Conservation (phyloP, 2,888 invertebrate species). For the Steinernema scapterisci region DNA sequence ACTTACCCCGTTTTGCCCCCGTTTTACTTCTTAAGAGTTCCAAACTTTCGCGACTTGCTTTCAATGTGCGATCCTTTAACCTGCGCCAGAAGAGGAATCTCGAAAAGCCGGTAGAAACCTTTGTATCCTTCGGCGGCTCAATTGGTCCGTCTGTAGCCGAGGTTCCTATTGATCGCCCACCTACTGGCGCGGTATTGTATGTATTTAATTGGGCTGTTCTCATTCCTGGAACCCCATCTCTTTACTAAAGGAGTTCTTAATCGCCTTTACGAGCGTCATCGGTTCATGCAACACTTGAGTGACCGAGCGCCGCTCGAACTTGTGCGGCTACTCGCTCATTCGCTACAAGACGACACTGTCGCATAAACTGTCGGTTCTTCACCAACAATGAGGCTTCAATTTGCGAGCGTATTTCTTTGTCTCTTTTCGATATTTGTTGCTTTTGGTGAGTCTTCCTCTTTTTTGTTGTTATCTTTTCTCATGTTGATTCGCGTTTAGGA, state of each 20-base stretch:
- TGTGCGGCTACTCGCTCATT: background rate
- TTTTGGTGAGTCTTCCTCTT: background rate
- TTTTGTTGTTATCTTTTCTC: background rate
- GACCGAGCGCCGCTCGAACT: slow-evolving; percentile 5
- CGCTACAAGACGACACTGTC: background rate
- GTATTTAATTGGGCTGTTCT: slow-evolving; percentile 11
- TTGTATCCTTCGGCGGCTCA: too few species aligned
- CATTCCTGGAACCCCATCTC: background rate
- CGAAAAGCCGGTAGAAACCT: too few species aligned
- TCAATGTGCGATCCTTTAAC: too few species aligned
- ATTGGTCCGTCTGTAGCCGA: background rate
- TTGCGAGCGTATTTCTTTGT: background rate
- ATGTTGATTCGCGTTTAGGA: background rate
- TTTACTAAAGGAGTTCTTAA: slow-evolving; percentile 19
- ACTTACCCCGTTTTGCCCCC: too few species aligned
- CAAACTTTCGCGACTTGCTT: too few species aligned
- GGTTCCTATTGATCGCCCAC: background rate
- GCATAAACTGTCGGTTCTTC: background rate
- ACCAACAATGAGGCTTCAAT: background rate
- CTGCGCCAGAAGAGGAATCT: too few species aligned
- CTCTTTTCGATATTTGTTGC: background rate
- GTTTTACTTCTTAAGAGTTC: too few species aligned
- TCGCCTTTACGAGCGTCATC: slow-evolving; percentile 27
- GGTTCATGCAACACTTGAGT: slow-evolving; percentile 29
- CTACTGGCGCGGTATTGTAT: background rate